Evolutionary conservation across 2,113 vertebrate genomes (phyloP).

Genomic region (Tyto alba): DNA sequence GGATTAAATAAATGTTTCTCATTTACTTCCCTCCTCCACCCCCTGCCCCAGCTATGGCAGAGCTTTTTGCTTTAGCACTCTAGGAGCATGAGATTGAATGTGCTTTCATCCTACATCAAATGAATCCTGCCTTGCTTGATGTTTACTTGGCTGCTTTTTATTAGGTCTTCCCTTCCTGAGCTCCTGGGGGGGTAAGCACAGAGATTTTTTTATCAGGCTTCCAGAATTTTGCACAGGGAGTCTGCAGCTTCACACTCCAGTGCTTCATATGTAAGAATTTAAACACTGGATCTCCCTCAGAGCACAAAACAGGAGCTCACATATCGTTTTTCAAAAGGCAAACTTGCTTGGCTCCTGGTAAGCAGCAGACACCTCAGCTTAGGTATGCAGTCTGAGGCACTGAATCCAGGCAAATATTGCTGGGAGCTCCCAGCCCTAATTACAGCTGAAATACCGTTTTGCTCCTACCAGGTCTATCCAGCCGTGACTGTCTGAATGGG

Average conservation of each 20-base stretch:
- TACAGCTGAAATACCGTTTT: neutral
- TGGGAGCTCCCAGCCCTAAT: neutral
- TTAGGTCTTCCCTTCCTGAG: neutral
- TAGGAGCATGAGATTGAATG: accelerated
- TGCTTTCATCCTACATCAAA: no score
- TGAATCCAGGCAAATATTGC: neutral
- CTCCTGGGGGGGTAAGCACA: neutral
- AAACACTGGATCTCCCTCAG: neutral
- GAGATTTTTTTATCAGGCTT: neutral
- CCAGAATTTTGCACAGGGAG: neutral
- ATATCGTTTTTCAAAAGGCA: neutral
- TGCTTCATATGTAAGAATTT: neutral
- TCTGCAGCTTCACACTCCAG: neutral
- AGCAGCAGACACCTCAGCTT: neutral
- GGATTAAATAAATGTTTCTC: neutral
- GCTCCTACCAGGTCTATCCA: neutral
- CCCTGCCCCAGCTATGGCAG: neutral
- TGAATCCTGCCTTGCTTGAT: neutral
- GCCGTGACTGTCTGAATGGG: neutral
- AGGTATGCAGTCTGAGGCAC: neutral
- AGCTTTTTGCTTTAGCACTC: neutral
- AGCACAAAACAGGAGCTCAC: neutral
- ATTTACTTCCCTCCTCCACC: neutral
- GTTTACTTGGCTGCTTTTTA: neutral
- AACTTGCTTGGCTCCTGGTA: neutral